Conservation (phyloP, 2,888 invertebrate species). For the Arctia plantaginis region DNA sequence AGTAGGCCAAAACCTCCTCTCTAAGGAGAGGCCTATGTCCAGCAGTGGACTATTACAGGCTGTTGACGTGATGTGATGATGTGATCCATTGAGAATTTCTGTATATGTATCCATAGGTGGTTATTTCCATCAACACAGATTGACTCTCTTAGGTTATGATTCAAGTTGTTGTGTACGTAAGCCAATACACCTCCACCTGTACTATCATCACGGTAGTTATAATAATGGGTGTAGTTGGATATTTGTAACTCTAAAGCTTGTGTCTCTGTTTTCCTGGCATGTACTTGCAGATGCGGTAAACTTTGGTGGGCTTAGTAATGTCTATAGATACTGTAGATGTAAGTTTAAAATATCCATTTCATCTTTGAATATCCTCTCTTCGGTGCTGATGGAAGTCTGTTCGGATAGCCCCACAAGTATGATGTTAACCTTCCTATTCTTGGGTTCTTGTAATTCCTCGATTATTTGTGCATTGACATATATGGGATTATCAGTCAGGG, state of each 20-base stretch:
- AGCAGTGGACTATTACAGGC: too few species aligned
- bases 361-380: not conserved
- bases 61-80: too few species aligned
- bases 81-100: too few species aligned
- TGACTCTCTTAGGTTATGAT: not conserved
- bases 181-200: too few species aligned
- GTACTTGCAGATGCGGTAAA: not conserved
- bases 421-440: not conserved
- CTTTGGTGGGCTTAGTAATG: not conserved
- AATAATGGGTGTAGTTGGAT: slow-evolving; percentile 5
- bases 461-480: slow-evolving; percentile 1
- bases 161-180: slow-evolving; percentile 8
- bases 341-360: not conserved
- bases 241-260: not conserved
- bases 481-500: too few species aligned
- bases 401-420: not conserved
- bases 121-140: slow-evolving; percentile 1
- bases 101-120: slow-evolving; percentile 1
- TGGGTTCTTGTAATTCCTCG: not conserved
- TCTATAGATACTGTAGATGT: not conserved
- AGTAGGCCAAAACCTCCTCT: too few species aligned
- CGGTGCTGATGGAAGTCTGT: not conserved
- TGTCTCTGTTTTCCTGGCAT: not conserved
- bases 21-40: too few species aligned
- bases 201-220: slow-evolving; percentile 1